Evolutionary conservation across 2,888 invertebrate genomes (phyloP), one percentile per base, ranked within the genome.

Genomic region (Venusia cambrica): DNA sequence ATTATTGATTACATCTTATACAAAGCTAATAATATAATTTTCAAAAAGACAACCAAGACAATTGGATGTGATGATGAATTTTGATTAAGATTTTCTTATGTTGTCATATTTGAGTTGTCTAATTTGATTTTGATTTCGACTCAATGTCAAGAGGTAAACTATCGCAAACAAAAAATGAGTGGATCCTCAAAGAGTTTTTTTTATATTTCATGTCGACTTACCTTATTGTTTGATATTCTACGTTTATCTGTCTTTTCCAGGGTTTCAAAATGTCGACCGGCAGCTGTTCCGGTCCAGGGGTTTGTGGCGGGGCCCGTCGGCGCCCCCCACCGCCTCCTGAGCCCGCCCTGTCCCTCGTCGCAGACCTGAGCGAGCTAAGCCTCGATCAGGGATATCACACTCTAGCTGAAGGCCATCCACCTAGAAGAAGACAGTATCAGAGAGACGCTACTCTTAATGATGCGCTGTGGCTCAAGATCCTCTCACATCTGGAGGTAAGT

Each of bases 331-430:
- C 85, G 2, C 85, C 87, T 0, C 85, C 87, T 0, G 83, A 84
- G 61, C 84, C 84, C 1, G 72, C 75, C 1, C 66, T 79, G 15
- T 74, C 85, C n/a, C 68, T 85, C 4, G 76, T 81, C 1, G 83
- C 85, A 0, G 85, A 87, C 48, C 65, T 87, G 24, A 87, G 85
- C 43, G 84, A 87, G 60, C 92, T 93, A 19, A 92, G 91, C 59
- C 81, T 93, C 18, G 94, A 94, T 74, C 93, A 94, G 71, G 94
- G 94, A 1, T 94, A 94, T 78, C 94, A 94, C 56, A 94, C 94
- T 3, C 76, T 94, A 36, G 92, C 93, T 0, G 69, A 92, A 92
- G 72, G 94, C 92, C 83, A 84, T 4, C 84, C 83, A 0, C 84
- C 84, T 0, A 61, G 81, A 16, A 57, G 84, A 41, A 45, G 81